Conservation (phyloP, 64 coral and sea anemone genomes). For the Pocillopora damicornis region DNA sequence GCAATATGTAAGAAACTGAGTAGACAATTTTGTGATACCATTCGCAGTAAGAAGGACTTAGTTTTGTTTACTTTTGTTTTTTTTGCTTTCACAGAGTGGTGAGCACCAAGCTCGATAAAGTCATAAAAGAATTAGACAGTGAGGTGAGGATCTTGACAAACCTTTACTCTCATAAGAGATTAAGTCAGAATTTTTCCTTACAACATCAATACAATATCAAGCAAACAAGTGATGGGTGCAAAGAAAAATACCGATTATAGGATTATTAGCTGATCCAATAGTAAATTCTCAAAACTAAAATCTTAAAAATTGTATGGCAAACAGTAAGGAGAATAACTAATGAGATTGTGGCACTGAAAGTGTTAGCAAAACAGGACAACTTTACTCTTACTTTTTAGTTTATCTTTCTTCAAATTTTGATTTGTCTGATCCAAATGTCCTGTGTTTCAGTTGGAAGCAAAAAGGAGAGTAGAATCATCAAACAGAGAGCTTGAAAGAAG, state of each 20-base stretch:
- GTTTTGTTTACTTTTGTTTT: not conserved
- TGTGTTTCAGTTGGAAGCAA: constrained; percentile 68
- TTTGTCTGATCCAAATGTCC: not conserved
- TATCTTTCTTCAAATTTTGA: not conserved
- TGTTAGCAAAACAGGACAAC: not conserved
- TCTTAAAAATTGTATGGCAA: too few species aligned
- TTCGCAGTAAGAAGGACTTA: too few species aligned
- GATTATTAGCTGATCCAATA: too few species aligned
- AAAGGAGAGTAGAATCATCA: constrained; percentile 73
- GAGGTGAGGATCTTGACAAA: constrained; percentile 50
- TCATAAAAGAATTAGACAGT: constrained; percentile 70
- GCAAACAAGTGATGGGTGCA: too few species aligned
- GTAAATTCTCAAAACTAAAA: too few species aligned
- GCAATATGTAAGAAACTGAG: too few species aligned
- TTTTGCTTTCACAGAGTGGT: constrained; percentile 34
- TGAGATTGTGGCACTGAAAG: too few species aligned
- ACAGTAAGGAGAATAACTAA: too few species aligned
- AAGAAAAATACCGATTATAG: too few species aligned
- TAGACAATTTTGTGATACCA: too few species aligned
- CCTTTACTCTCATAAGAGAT: not conserved
- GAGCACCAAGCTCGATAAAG: constrained; percentile 65
- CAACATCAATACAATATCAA: too few species aligned
- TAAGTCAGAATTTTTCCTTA: too few species aligned
- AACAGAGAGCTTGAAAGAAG: constrained; percentile 98
- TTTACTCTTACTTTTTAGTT: not conserved